Base-by-base conservation (phyloP, 2,797 vertebrate species). In the Muraenolepis orangiensis region DNA sequence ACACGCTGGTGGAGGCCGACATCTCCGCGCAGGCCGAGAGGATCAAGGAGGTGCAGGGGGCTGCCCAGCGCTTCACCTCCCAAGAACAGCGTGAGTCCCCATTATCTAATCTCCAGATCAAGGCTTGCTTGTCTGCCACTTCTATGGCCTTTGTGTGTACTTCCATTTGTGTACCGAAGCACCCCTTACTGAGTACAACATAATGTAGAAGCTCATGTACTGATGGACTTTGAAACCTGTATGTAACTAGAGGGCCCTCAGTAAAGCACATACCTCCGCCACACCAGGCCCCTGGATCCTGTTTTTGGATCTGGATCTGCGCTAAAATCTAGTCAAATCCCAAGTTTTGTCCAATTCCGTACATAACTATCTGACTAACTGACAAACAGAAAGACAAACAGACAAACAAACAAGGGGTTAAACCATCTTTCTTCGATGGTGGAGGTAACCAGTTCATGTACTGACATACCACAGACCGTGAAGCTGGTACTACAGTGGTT, bases 1-100 rank as follows among this genome's bases (percentile, higher is more conserved):
- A 98, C 40, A 94, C 88, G 4, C 92, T 99, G 86, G 96, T 99
- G 72, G 97, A 99, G 79, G 96, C 97, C 0, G 97, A 99, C 83
- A 95, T 97, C 20, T 94, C 96, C 0, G 96, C 94, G 13, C 97
- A 98, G 90, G 95, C 97, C 0, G 97, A 99, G 86, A 83, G 96
- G 73, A 96, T 98, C 72, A 95, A 94, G 75, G 95, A 79, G 0
- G 95, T 97, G 40, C 92, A 96, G 36, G 91, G 90, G 1, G 91
- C 95, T 0, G 95, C 96, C 0, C 91, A 95, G 74, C 94, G 94
- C 61, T 98, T 98, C 80, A 94, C 94, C 2, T 82, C 87, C 13
- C 80, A 93, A 0, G 92, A 91, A 34, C 95, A 95, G 85, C 93
- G 97, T 98, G 85, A 89, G 57, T 64, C n/a, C 57, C 57, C 16